Conservation (phyloP, 2,888 invertebrate species). For the Drosophila atroscutellata region DNA sequence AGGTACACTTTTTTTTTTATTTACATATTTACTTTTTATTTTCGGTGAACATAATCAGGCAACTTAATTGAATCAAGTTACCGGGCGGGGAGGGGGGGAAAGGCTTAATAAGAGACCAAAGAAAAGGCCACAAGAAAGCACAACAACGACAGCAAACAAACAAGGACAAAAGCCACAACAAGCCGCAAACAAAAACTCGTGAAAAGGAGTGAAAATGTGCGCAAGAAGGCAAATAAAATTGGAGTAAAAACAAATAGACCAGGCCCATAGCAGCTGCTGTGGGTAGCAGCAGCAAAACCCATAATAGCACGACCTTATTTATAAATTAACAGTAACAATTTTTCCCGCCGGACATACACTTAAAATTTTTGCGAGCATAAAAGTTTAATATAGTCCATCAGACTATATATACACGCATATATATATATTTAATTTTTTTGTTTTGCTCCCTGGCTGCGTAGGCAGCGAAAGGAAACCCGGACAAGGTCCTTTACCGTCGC, state of each 20-base stretch:
- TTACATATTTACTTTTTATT: constrained; percentile 36
- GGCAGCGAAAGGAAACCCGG: constrained; percentile 52
- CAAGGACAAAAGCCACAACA: constrained; percentile 24
- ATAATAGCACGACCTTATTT: constrained; percentile 70
- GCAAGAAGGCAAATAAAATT: constrained; percentile 69
- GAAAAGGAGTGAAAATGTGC: constrained; percentile 69
- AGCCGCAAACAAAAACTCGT: constrained; percentile 37
- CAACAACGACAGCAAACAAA: constrained; percentile 12
- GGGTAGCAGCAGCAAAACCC: constrained; percentile 42
- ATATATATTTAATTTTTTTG: constrained; percentile 14
- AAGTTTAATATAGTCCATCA: constrained; percentile 61
- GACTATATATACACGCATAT: background rate
- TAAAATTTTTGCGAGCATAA: constrained; percentile 68
- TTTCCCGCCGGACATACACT: constrained; percentile 76
- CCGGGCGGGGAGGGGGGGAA: constrained; percentile 13
- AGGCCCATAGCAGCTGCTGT: background rate
- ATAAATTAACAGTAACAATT: constrained; percentile 77
- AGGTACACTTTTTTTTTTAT: background rate
- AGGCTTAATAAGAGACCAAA: constrained; percentile 55
- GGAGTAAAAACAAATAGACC: constrained; percentile 73
- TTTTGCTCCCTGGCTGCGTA: constrained; percentile 28
- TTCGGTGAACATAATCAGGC: constrained; percentile 70
- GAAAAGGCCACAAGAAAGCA: constrained; percentile 41
- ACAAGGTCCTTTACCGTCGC: constrained; percentile 69
- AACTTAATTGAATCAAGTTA: constrained; percentile 73